Conservation (phyloP, 1,140 invertebrate species). For the Lysiphlebus fabarum region DNA sequence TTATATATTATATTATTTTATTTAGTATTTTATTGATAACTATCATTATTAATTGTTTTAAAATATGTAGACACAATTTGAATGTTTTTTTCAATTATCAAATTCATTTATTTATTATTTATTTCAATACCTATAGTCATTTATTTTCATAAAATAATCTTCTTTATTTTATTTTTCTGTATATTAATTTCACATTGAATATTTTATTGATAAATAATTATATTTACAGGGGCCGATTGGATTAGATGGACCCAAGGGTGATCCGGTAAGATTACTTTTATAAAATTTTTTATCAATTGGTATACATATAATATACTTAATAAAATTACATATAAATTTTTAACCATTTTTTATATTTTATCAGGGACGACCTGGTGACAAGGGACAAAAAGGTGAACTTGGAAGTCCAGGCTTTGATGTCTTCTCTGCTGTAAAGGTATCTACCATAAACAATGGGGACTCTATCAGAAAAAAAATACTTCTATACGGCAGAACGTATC, state of each 20-base stretch:
- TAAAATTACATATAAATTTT: slow-evolving; percentile 19
- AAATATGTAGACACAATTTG: no score
- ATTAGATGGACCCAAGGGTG: slow-evolving; percentile 89
- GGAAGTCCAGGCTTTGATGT: slow-evolving; percentile 86
- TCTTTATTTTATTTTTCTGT: slow-evolving; percentile 25
- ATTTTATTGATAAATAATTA: slow-evolving; percentile 30
- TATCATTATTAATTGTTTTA: no score
- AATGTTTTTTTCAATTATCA: no score
- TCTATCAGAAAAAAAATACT: slow-evolving; percentile 27
- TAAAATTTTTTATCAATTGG: slow-evolving; percentile 17
- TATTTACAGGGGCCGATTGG: slow-evolving; percentile 86
- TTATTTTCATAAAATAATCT: slow-evolving; percentile 20
- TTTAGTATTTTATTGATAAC: no score
- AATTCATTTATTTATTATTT: neutral
- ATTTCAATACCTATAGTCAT: slow-evolving; percentile 19
- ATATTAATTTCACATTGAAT: slow-evolving; percentile 15
- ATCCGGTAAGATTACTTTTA: slow-evolving; percentile 68
- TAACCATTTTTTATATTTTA: slow-evolving; percentile 36
- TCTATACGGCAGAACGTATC: slow-evolving; percentile 21
- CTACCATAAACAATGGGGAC: slow-evolving; percentile 36
- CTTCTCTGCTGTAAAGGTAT: slow-evolving; percentile 86
- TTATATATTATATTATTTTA: no score
- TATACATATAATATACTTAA: slow-evolving; percentile 11
- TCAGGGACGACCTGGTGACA: slow-evolving; percentile 82
- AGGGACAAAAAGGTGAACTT: slow-evolving; percentile 81